These are phyloP conservation scores for Harpalus rubripes DNA, from an alignment of 2,888 invertebrate species.

Conservation along the genomic window DNA sequence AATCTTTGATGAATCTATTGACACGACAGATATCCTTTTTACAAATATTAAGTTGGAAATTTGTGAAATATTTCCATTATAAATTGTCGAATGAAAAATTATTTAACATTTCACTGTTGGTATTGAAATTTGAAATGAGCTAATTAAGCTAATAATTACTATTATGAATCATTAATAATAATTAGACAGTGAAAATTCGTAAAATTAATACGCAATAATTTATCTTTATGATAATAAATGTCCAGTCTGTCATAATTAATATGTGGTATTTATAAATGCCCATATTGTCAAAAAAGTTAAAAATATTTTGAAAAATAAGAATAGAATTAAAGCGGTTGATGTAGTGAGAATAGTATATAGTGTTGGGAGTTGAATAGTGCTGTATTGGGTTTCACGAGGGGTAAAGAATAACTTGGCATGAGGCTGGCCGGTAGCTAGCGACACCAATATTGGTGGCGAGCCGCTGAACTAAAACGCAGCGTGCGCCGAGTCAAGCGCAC, in stretches of 20 bases:
- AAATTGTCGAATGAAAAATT: not conserved
- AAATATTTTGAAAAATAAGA: slow-evolving; percentile 20
- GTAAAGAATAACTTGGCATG: not conserved
- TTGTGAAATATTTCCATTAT: not conserved
- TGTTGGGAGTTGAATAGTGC: slow-evolving; percentile 25
- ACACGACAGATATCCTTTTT: not conserved
- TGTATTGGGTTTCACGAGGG: not conserved
- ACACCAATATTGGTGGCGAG: slow-evolving; percentile 64
- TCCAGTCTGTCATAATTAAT: slow-evolving; percentile 35
- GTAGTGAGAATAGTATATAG: slow-evolving; percentile 10
- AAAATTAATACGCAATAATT: slow-evolving; percentile 38
- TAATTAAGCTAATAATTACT: slow-evolving; percentile 11
- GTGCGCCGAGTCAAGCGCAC: slow-evolving; percentile 68
- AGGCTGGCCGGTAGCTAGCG: slow-evolving; percentile 70
- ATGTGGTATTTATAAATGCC: slow-evolving; percentile 1
- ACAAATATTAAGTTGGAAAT: too few species aligned
- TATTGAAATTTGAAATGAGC: slow-evolving; percentile 26
- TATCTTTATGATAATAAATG: slow-evolving; percentile 45
- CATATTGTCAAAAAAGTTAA: slow-evolving; percentile 2
- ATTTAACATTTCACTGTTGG: not conserved
- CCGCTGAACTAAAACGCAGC: slow-evolving; percentile 70
- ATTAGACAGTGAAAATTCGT: slow-evolving; percentile 25
- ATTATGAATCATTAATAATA: slow-evolving; percentile 36
- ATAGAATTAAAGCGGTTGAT: not conserved
- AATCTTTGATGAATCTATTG: slow-evolving; percentile 1